These are phyloP conservation scores for Syngnathoides biaculeatus DNA, from an alignment of 2,113 vertebrate genomes.

Conservation along the genomic window DNA sequence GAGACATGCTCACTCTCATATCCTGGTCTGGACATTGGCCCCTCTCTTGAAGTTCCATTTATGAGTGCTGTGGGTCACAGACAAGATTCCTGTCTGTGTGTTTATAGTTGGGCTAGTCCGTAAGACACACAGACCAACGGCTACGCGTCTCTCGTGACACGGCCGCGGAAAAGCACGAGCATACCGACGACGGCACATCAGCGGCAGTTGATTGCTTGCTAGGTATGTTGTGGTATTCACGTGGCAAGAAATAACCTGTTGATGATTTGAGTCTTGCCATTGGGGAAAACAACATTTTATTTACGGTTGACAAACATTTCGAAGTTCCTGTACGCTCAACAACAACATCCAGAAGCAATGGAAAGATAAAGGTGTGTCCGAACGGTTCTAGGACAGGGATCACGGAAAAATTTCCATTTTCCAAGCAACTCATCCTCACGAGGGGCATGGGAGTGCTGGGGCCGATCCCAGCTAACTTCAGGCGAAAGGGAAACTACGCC, in stretches of 20 bases:
- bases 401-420: too few species aligned
- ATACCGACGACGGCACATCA: constrained; percentile 7
- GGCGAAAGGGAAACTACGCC: too few species aligned
- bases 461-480: too few species aligned
- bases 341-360: neutral
- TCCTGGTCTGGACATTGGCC: constrained; percentile 63
- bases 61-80: constrained; percentile 45
- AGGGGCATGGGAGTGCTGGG: too few species aligned
- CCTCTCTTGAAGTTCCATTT: constrained; percentile 62
- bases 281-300: neutral
- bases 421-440: too few species aligned
- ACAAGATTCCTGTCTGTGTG: constrained; percentile 33
- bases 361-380: neutral
- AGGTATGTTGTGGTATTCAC: neutral
- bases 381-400: neutral
- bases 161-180: neutral
- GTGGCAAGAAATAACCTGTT: neutral
- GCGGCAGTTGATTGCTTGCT: neutral
- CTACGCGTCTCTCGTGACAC: neutral
- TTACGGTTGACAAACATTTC: neutral
- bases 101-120: constrained; percentile 16
- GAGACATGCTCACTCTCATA: constrained; percentile 64
- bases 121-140: constrained; percentile 17
- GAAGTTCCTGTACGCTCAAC: neutral
- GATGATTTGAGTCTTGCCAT: neutral